Base-by-base conservation (phyloP, 2,888 invertebrate species). In the Dyspetes luteomarginatus region DNA sequence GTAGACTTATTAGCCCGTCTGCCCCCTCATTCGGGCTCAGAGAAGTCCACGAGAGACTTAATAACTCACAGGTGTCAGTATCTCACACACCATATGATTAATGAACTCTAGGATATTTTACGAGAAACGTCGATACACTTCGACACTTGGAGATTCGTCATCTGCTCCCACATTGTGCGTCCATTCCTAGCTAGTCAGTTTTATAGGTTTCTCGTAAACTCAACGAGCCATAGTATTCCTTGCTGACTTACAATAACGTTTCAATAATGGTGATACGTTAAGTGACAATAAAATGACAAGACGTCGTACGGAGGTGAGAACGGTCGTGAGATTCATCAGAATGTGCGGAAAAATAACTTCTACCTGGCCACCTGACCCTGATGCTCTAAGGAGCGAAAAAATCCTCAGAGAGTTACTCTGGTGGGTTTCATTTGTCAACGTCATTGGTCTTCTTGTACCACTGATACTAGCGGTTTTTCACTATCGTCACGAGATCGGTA, bases 331-430 rank as follows among this genome's bases (percentile, higher is more conserved):
- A 19, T 30, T 82, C 17, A 56, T 83, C n/a, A 52, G 73, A 72
- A 43, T 80, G 26, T 83, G 81, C n/a, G 88, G 88, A 30, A 84
- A 60, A 65, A 50, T 87, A 0, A 85, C 82, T 1, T 83, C 84
- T 1, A 86, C 86, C 12, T 89, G 88, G 87, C 89, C 89, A 12
- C 77, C 79, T 0, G 72, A 86, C 68, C 22, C 43, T 0, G 62
- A 55, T 19, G 64, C 72, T 1, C 74, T 62, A 5, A 73, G 19
- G 15, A 52, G 15, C 1, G 56, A 81, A 19, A 68, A 76, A 19
- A 62, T 86, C 3, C 0, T 85, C 3, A 55, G 79, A 22, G 83
- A 87, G 65, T 55, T 84, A 0, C 24, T 80, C n/a, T 89, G 87
- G 88, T 82, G 69, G 60, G 4, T 86, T 1, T 81, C 83, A 5